phyloP scores from a whole-genome alignment of 2,797 vertebrate species.

The Lithobates sylvaticus region DNA sequence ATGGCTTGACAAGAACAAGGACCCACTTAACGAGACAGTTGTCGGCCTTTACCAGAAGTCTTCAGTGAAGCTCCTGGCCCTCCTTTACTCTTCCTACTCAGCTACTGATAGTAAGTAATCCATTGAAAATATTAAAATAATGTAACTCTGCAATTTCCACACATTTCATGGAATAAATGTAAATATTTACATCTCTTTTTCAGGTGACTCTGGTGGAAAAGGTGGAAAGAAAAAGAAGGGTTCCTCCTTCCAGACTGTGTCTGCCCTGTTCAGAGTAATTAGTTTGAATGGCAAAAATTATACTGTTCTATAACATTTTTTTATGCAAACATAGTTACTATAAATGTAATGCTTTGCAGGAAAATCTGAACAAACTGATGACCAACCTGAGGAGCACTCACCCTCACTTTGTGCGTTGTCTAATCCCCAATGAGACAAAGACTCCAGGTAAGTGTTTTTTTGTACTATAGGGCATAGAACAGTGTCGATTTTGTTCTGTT shows the following conservation, averaged over 20 bases:
- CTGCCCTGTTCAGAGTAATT: conserved; percentile 74
- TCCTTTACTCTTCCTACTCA: conserved; percentile 75
- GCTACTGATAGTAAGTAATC: conserved; percentile 63
- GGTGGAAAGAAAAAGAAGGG: conserved; percentile 73
- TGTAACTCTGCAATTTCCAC: background rate
- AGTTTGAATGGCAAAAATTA: background rate
- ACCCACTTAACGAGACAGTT: conserved; percentile 84
- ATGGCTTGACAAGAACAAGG: conserved; percentile 87
- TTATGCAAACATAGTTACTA: background rate
- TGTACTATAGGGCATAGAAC: too few relatives aligned
- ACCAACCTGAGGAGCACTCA: conserved; percentile 63
- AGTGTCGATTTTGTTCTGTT: too few relatives aligned
- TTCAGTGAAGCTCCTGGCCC: conserved; percentile 78
- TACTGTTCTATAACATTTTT: background rate
- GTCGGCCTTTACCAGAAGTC: conserved; percentile 87
- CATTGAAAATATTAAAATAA: background rate
- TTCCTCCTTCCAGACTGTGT: conserved; percentile 75
- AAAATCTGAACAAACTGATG: conserved; percentile 69
- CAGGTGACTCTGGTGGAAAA: conserved; percentile 63
- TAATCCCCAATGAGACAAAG: conserved; percentile 61
- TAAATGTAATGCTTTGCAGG: conserved; percentile 50
- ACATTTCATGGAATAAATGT: background rate
- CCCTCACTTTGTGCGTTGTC: conserved; percentile 66
- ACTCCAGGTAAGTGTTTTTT: too few relatives aligned
- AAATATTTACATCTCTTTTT: background rate